Evolutionary conservation across 2,113 vertebrate genomes (phyloP), one percentile per base, ranked within the genome.

Genomic region (Oryzias javanicus): DNA sequence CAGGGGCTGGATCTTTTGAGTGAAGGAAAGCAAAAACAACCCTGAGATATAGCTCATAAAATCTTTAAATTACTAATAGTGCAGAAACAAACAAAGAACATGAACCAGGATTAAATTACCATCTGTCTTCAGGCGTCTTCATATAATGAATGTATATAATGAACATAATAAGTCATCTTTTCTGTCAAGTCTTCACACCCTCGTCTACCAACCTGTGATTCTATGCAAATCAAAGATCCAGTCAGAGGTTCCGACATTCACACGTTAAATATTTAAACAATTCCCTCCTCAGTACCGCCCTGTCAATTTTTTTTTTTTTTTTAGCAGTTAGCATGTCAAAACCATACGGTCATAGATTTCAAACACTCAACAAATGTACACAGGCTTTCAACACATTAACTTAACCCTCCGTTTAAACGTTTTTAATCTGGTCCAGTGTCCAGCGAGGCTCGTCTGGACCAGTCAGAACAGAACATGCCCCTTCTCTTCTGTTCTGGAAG

Each of bases 381-480:
- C 1, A 35, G 2, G 35, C 35, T 35, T 12, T 35, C 35, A 12
- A 35, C 35, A 35, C 35, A 35, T 35, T 35, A 35, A 35, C 35
- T 35, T 35, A 35, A 35, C 35, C 35, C 10, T 35, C 35, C 35
- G 35, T 35, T 12, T 13, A 35, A 12, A 10, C 35, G 1, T 10
- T 35, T 29, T 35, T 35, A 35, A 10, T 2, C 35, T 12, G 35
- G 35, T 35, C 3, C 50, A 20, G 14, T 17, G 47, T 48, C 0
- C 1, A 18, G 4, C n/a, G 10, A 47, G 25, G n/a, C 13, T 50
- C 59, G 41, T 4, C 6, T 56, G 14, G 17, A 59, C 61, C 35
- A 17, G 55, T 67, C n/a, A 2, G 1, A 42, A 54, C n/a, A 2
- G 1, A 42, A 54, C 70, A 57, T 22, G 72, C 57, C 70, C 60